These are phyloP conservation scores for Nannospalax galili DNA, from an alignment of 2,113 vertebrate genomes.

Conservation along the genomic window DNA sequence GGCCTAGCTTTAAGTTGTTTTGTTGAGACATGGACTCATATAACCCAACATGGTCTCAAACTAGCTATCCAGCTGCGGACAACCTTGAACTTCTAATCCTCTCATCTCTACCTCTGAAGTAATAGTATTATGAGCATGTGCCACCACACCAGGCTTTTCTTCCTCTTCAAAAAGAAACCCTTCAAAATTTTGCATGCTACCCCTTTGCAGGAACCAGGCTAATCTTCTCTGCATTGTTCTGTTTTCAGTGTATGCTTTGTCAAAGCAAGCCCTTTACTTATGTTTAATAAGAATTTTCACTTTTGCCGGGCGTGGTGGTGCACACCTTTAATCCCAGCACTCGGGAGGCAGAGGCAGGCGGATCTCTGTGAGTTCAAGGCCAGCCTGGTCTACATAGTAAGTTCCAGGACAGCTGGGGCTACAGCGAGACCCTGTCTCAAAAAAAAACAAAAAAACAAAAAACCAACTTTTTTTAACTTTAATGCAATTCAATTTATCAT, in stretches of 20 bases:
- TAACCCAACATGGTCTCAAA: background rate
- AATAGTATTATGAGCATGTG: background rate
- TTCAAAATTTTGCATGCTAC: background rate
- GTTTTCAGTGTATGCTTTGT: background rate
- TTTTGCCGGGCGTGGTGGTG: too few species aligned
- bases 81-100: background rate
- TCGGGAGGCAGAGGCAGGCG: too few species aligned
- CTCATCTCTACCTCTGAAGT: background rate
- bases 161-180: background rate
- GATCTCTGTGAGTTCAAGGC: too few species aligned
- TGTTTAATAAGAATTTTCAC: too few species aligned
- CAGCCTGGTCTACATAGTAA: too few species aligned
- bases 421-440: too few species aligned
- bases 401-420: too few species aligned
- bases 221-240: background rate
- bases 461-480: background rate
- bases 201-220: background rate
- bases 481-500: background rate
- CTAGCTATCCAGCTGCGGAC: background rate
- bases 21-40: background rate
- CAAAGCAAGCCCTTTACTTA: background rate
- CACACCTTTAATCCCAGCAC: too few species aligned
- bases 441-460: too few species aligned
- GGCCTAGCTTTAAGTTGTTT: background rate
- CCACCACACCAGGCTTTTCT: background rate